phyloP scores from a whole-genome alignment of 2,888 invertebrate species.

The Thymelicus lineola region DNA sequence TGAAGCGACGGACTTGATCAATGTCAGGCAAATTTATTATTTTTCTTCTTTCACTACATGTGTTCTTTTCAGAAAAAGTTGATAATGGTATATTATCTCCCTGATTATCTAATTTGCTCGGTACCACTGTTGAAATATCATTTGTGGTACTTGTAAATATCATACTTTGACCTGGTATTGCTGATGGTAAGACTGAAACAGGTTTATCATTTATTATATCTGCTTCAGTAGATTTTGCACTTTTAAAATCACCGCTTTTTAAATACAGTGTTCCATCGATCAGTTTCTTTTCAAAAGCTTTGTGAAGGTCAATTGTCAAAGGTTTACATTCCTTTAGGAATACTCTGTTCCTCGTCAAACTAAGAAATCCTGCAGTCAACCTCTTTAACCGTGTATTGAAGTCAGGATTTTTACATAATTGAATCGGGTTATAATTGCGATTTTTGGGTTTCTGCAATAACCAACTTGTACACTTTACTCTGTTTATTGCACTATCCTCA shows the following conservation, averaged over 20 bases:
- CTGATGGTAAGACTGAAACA: conserved; percentile 25
- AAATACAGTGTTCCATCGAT: conserved; percentile 63
- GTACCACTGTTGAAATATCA: neutral
- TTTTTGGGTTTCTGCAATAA: conserved; percentile 67
- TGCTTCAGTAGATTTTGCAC: neutral
- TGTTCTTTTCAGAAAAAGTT: neutral
- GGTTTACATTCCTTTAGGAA: conserved; percentile 67
- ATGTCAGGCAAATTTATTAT: conserved; percentile 66
- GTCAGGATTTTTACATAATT: conserved; percentile 76
- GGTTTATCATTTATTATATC: conserved; percentile 34
- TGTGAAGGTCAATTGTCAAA: conserved; percentile 70
- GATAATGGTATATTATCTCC: neutral
- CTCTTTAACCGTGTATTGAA: conserved; percentile 74
- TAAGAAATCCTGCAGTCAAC: conserved; percentile 66
- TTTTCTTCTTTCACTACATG: conserved; percentile 56
- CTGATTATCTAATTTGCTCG: neutral
- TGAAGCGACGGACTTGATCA: conserved; percentile 62
- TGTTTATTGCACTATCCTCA: conserved; percentile 41
- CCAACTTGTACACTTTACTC: conserved; percentile 60
- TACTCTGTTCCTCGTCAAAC: conserved; percentile 60
- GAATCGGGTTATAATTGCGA: conserved; percentile 67
- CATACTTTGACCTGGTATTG: conserved; percentile 15
- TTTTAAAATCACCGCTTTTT: conserved; percentile 44
- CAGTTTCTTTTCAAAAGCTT: conserved; percentile 69
- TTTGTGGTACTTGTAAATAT: neutral